Conservation (phyloP, 64 coral and sea anemone species). For the Astreopora myriophthalma region DNA sequence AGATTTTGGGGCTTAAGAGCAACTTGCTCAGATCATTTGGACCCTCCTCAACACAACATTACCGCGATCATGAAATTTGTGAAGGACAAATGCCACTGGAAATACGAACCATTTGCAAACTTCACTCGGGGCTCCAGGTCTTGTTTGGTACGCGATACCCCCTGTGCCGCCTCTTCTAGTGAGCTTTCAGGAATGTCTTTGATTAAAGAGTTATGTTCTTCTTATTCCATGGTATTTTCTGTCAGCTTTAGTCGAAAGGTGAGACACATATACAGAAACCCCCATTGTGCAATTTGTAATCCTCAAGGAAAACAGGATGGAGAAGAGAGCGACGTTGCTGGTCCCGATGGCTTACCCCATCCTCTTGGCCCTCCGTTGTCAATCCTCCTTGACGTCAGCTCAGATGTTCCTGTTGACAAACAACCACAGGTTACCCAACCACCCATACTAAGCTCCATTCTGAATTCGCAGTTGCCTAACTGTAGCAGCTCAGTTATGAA, state of each 20-base stretch:
- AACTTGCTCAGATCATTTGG: background rate
- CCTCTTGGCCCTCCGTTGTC: background rate
- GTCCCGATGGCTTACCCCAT: background rate
- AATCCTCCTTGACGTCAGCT: conserved; percentile 22
- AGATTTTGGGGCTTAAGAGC: background rate
- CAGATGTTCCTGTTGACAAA: background rate
- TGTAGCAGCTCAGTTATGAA: background rate
- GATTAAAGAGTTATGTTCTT: background rate
- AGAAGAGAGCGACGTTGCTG: background rate
- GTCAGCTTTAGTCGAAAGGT: too few relatives aligned
- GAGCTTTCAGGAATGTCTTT: background rate
- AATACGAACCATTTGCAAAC: background rate
- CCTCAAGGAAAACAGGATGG: background rate
- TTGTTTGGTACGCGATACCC: conserved; percentile 1
- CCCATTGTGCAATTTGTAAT: conserved; percentile 25
- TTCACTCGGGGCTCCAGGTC: background rate
- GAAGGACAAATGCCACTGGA: background rate
- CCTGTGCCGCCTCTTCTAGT: background rate
- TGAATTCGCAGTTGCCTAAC: background rate
- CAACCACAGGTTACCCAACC: background rate
- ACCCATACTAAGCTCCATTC: background rate
- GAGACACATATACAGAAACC: background rate
- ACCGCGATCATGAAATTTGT: background rate
- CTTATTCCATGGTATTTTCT: background rate
- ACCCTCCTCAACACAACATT: background rate